Percentiles rank a stretch among this genome's conserved stretches.
Evolutionary conservation across 2,113 vertebrate species (phyloP).

Genomic region (Colinus virginianus): DNA sequence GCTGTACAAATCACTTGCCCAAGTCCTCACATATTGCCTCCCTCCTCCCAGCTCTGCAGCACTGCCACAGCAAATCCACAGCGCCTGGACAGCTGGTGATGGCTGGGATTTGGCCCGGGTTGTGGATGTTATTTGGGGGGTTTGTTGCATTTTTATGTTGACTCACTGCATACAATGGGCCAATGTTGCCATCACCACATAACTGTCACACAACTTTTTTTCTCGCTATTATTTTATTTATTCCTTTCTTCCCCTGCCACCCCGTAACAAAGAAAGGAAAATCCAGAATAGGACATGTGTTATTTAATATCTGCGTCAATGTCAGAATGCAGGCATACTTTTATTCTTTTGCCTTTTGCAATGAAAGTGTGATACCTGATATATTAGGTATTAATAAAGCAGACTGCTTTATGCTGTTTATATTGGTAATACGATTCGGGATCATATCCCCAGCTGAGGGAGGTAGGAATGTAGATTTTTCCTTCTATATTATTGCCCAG

Average conservation of each 20-base stretch:
- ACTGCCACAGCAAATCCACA: background rate
- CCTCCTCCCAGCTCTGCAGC: constrained; percentile 31
- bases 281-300: constrained; percentile 56
- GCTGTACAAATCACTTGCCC: constrained; percentile 32
- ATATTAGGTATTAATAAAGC: constrained; percentile 76
- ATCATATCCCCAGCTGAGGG: constrained; percentile 65
- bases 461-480: constrained; percentile 56
- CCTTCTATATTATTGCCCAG: constrained; percentile 51
- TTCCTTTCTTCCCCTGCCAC: constrained; percentile 45
- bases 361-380: constrained; percentile 69
- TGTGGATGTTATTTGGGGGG: background rate
- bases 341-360: constrained; percentile 71
- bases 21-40: background rate
- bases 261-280: constrained; percentile 72
- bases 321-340: constrained; percentile 58
- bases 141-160: constrained; percentile 46
- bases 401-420: constrained; percentile 65
- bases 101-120: background rate
- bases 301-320: constrained; percentile 76
- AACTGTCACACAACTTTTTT: constrained; percentile 30
- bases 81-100: constrained; percentile 42
- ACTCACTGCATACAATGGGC: constrained; percentile 20
- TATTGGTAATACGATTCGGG: constrained; percentile 69
- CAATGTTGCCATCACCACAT: constrained; percentile 39
- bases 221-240: constrained; percentile 14